Evolutionary conservation across 2,797 vertebrate genomes (phyloP), one percentile per base, ranked within the genome.

Genomic region (Borostomias antarcticus): DNA sequence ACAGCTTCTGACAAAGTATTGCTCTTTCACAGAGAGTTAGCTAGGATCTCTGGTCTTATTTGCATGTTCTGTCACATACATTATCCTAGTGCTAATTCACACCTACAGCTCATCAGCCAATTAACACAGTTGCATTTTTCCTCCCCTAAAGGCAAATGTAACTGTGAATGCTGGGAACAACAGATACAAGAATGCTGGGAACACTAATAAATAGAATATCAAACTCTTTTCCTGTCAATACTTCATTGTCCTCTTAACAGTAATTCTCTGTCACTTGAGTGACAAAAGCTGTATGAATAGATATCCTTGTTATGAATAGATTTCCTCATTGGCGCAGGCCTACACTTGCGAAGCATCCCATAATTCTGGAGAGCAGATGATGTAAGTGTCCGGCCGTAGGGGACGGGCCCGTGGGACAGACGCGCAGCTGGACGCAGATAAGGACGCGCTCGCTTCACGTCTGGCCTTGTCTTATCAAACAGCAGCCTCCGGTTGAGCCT

Each of bases 401-500:
- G n/a, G n/a, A n/a, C n/a, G n/a, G n/a, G n/a, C n/a, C n/a, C n/a
- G n/a, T n/a, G n/a, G n/a, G n/a, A n/a, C n/a, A n/a, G n/a, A n/a
- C n/a, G n/a, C n/a, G 78, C 84, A 79, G 84, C 81, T 82, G 70
- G 63, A 62, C 9, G 48, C 7, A 23, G 90, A 93, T 92, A 92
- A 91, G 83, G 29, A 53, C 51, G 71, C 64, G 43, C 72, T 68
- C 64, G 56, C 69, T 61, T 67, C 76, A 83, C 72, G 81, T 72
- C 71, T 62, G 53, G 35, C 56, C 58, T 28, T 3, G 2, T 62
- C 73, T 84, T 86, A 89, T 90, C 86, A n/a, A 8, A 26, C 2
- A 15, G 52, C 8, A 37, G 68, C 62, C n/a, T 62, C 29, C 21
- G 2, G 69, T 60, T 54, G 8, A 71, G 37, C 26, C 15, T 25